A percentile compares a stretch with the other conserved stretches of the same genome.
These are phyloP conservation scores for Allobates femoralis DNA, from an alignment of 2,797 vertebrate species.

Conservation along the genomic window DNA sequence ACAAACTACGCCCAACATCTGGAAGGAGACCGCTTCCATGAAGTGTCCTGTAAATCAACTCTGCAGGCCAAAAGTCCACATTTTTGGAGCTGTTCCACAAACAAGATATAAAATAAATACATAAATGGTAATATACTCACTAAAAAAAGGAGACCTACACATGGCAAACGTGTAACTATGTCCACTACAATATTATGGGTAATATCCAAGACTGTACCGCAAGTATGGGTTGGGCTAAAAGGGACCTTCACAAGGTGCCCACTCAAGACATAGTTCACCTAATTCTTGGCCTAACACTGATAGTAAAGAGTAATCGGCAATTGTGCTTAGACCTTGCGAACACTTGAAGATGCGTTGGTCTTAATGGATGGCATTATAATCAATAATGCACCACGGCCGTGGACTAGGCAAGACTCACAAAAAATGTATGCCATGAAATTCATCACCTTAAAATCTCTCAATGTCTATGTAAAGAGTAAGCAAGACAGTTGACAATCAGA, in stretches of 20 bases:
- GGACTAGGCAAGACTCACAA: background rate
- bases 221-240: background rate
- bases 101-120: slow-evolving; percentile 6
- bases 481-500: background rate
- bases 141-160: slow-evolving; percentile 12
- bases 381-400: background rate
- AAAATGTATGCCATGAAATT: background rate
- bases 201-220: slow-evolving; percentile 2
- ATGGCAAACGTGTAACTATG: slow-evolving; percentile 17
- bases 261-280: background rate
- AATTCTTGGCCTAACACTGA: background rate
- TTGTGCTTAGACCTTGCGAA: background rate
- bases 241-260: background rate
- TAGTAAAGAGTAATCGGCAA: background rate
- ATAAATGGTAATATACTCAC: background rate
- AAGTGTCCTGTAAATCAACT: background rate
- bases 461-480: background rate
- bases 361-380: background rate
- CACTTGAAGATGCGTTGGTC: background rate
- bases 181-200: background rate
- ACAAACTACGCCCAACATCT: background rate
- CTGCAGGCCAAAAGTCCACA: background rate
- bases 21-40: background rate
- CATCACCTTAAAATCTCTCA: background rate
- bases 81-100: background rate